phyloP scores from a whole-genome alignment of 2,113 vertebrate species.

The Alexandromys fortis region DNA sequence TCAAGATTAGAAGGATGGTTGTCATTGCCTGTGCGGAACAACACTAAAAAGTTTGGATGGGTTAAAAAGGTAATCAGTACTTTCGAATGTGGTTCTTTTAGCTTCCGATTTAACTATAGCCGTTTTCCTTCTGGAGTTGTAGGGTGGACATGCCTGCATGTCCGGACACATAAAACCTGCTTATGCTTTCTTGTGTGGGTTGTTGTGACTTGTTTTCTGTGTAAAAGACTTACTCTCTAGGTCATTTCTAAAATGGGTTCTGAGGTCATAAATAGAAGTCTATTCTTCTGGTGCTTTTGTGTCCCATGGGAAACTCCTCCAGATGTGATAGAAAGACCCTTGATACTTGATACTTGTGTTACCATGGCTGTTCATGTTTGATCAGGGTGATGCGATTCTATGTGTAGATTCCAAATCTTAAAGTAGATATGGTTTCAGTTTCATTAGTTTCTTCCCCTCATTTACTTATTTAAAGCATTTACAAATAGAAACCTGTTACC shows the following conservation, averaged over 20 bases:
- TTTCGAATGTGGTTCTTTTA: background rate
- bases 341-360: constrained; percentile 10
- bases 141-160: background rate
- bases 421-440: constrained; percentile 7
- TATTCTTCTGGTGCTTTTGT: background rate
- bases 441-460: background rate
- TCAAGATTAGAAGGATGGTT: constrained; percentile 97
- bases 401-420: background rate
- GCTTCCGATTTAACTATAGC: background rate
- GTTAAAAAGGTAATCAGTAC: constrained; percentile 91
- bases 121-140: background rate
- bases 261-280: background rate
- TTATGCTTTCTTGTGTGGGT: background rate
- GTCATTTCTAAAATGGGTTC: background rate
- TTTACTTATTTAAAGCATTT: constrained; percentile 55
- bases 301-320: constrained; percentile 5
- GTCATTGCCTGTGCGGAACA: constrained; percentile 97
- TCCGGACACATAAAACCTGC: background rate
- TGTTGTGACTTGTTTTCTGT: background rate
- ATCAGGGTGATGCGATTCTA: background rate
- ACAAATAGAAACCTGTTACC: background rate
- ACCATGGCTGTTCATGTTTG: background rate
- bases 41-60: constrained; percentile 99
- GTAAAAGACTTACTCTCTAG: background rate
- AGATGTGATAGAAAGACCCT: background rate